phyloP scores from a whole-genome alignment of 37 sponge, comb jelly and placozoan species.

The Axinella damicornis region DNA sequence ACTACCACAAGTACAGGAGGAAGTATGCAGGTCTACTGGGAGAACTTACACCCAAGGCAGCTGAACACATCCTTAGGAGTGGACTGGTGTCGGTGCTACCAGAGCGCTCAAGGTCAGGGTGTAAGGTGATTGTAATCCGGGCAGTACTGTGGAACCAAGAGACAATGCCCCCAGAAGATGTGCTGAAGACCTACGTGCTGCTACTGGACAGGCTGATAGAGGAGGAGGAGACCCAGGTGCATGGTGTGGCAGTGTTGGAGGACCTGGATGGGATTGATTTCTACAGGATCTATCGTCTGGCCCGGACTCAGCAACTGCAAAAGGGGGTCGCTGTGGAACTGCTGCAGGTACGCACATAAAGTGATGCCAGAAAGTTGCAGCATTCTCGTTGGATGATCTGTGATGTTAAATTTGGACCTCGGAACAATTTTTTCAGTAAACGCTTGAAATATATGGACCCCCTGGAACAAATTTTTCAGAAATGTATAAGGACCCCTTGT shows the following conservation, averaged over 20 bases:
- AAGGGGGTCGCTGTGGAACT: conserved; percentile 52
- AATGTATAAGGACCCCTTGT: too few species aligned
- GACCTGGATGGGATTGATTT: conserved; percentile 50
- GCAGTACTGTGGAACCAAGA: conserved; percentile 4
- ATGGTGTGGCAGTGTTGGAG: conserved; percentile 51
- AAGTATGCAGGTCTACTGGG: conserved; percentile 57
- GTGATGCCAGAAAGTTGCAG: background rate
- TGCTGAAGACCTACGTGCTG: conserved; percentile 26
- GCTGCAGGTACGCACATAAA: conserved; percentile 14
- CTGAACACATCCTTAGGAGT: conserved; percentile 4
- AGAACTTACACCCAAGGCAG: conserved; percentile 18
- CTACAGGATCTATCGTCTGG: conserved; percentile 13
- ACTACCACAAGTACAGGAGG: conserved; percentile 49
- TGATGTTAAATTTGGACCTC: too few species aligned
- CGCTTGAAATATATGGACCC: too few species aligned
- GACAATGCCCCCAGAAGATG: background rate
- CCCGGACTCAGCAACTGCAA: conserved; percentile 2
- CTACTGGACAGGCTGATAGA: conserved; percentile 65
- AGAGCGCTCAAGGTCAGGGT: conserved; percentile 16
- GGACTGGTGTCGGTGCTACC: conserved; percentile 34
- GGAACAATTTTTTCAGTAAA: too few species aligned
- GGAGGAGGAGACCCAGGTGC: conserved; percentile 80
- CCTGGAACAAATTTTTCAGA: too few species aligned
- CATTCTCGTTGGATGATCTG: too few species aligned
- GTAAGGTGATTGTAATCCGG: background rate